A percentile compares a stretch with the other conserved stretches of the same genome.
Conservation (phyloP, 2,113 vertebrate species). For the Sphyrna mokarran region DNA sequence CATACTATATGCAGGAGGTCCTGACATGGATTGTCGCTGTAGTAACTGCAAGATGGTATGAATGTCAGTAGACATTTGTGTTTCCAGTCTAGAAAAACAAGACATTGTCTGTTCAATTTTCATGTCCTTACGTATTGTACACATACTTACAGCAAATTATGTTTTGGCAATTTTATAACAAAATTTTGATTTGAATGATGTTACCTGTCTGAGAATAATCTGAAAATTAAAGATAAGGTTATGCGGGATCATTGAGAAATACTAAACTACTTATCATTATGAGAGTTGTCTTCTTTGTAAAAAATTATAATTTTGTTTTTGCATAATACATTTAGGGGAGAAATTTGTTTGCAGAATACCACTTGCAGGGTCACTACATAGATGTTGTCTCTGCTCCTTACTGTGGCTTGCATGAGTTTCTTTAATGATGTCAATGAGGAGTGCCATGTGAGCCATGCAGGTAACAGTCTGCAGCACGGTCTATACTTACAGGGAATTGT, state of each 20-base stretch:
- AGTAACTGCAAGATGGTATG: conserved; percentile 88
- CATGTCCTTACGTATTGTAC: not conserved
- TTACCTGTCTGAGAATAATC: not conserved
- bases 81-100: conserved; percentile 71
- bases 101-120: not conserved
- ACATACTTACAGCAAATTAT: not conserved
- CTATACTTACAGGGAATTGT: too few relatives aligned
- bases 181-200: not conserved
- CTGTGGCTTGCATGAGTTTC: too few relatives aligned
- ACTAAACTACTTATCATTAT: not conserved
- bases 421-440: too few relatives aligned
- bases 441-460: too few relatives aligned
- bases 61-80: conserved; percentile 90
- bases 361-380: too few relatives aligned
- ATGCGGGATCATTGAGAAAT: not conserved
- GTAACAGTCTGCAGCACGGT: too few relatives aligned
- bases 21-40: conserved; percentile 74
- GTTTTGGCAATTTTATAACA: not conserved
- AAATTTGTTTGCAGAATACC: not conserved
- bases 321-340: not conserved
- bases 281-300: not conserved
- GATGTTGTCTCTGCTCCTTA: too few relatives aligned
- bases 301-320: not conserved
- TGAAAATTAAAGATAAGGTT: not conserved
- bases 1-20: conserved; percentile 89